These are phyloP conservation scores for Drosophila buzzatii DNA, from an alignment of 2,888 invertebrate genomes.

Conservation along the genomic window DNA sequence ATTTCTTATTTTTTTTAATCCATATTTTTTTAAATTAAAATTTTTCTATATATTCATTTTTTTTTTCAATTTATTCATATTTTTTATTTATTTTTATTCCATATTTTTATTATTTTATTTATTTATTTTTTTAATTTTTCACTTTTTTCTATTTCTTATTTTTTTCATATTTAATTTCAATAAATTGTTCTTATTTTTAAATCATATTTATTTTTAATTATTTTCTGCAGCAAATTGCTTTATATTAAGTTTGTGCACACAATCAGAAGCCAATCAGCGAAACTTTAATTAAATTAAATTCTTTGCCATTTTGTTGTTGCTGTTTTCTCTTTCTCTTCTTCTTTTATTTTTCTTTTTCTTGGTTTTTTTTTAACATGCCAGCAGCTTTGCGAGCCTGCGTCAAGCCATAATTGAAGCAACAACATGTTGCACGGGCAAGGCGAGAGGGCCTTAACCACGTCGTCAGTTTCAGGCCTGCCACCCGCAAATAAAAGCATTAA, in stretches of 20 bases:
- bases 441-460: constrained; percentile 38
- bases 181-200: neutral
- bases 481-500: constrained; percentile 80
- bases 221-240: neutral
- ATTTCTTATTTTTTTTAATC: too few relatives aligned
- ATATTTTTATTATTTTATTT: too few relatives aligned
- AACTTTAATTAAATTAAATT: constrained; percentile 39
- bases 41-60: too few relatives aligned
- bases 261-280: neutral
- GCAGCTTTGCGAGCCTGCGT: constrained; percentile 1
- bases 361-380: neutral
- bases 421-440: constrained; percentile 67
- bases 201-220: neutral
- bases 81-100: too few relatives aligned
- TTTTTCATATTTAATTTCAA: too few relatives aligned
- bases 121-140: too few relatives aligned
- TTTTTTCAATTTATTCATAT: too few relatives aligned
- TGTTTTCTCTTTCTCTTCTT: neutral
- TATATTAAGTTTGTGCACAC: neutral
- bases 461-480: constrained; percentile 70
- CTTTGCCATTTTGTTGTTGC: constrained; percentile 1
- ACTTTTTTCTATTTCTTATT: too few relatives aligned
- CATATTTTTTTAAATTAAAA: too few relatives aligned
- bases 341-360: neutral
- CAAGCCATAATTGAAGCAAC: constrained; percentile 29